Evolutionary conservation across 2,888 invertebrate species (phyloP), one percentile per base, ranked within the genome.

Genomic region (Acanthopleura granulata): DNA sequence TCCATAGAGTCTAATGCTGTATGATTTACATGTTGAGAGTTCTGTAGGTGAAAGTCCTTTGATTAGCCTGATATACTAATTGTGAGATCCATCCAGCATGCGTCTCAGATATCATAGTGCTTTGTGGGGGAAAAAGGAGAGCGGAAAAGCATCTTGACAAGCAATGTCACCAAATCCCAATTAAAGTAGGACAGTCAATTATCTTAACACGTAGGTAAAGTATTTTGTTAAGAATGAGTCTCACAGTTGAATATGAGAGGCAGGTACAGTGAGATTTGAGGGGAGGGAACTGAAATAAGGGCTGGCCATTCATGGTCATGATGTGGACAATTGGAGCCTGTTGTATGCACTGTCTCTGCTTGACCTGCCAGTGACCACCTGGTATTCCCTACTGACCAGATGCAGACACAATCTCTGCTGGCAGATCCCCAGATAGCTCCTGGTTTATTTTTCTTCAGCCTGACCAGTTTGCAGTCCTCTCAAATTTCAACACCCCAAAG

Each of bases 341-440:
- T 18, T 22, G 22, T n/a, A 4, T 6, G 22, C 1, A 4, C 3
- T n/a, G 57, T 57, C n/a, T 6, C 57, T 57, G 57, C 18, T 22
- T 57, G 57, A 57, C 57, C 57, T 12, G 12, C n/a, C 57, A 57
- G 57, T 57, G 57, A 57, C 57, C 57, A 57, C n/a, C 22, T 18
- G 18, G n/a, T 57, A n/a, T 18, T 9, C 12, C 22, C 3, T 3
- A 12, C 22, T n/a, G 57, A 57, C 18, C 57, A 18, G 22, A n/a
- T 22, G n/a, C 22, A 18, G 22, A 22, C 22, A 18, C 3, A 57
- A 12, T 22, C 57, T 57, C 57, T 57, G 1, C 57, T n/a, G 22
- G 12, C 57, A 57, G 57, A 57, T 57, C 57, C 57, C 57, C 57
- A 57, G 57, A 57, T 57, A 57, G 3, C 57, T 57, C 57, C 18